Conservation (phyloP, 2,888 invertebrate species). For the Agrochola circellaris region DNA sequence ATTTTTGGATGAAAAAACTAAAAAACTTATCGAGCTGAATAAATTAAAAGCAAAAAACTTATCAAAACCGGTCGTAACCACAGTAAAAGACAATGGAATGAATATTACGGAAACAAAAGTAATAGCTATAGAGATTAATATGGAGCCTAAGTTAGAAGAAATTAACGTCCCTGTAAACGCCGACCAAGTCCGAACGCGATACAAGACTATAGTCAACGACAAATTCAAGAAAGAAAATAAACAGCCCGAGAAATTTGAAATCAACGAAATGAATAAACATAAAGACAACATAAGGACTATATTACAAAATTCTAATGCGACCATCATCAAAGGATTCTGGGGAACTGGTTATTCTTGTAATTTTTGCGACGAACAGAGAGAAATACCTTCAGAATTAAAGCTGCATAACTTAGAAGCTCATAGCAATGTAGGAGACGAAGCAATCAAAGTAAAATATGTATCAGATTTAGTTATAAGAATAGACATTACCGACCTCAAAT, state of each 20-base stretch:
- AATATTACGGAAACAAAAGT: not conserved
- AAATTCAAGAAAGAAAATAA: slow-evolving; percentile 52
- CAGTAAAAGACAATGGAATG: slow-evolving; percentile 1
- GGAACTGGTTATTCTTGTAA: slow-evolving; percentile 67
- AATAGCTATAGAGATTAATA: slow-evolving; percentile 14
- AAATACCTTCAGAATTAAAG: slow-evolving; percentile 65
- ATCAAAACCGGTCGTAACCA: slow-evolving; percentile 2
- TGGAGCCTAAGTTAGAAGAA: slow-evolving; percentile 36
- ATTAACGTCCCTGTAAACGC: slow-evolving; percentile 36
- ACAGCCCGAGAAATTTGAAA: slow-evolving; percentile 45
- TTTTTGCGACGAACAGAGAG: slow-evolving; percentile 64
- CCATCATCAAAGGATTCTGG: slow-evolving; percentile 67
- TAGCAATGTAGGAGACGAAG: slow-evolving; percentile 32
- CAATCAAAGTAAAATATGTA: slow-evolving; percentile 63
- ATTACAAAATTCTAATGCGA: slow-evolving; percentile 70
- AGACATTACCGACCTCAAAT: slow-evolving; percentile 78
- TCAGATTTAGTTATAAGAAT: slow-evolving; percentile 74
- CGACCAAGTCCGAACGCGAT: slow-evolving; percentile 54
- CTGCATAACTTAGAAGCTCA: slow-evolving; percentile 67
- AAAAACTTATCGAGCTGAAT: slow-evolving; percentile 35
- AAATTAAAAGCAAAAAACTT: slow-evolving; percentile 42
- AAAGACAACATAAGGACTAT: slow-evolving; percentile 65
- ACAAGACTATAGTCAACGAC: slow-evolving; percentile 53
- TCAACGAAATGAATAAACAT: slow-evolving; percentile 65
- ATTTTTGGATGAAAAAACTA: slow-evolving; percentile 44